A percentile compares a stretch with the other conserved stretches of the same genome.
phyloP scores from a whole-genome alignment of 2,113 vertebrate species.

The Chaenocephalus aceratus region DNA sequence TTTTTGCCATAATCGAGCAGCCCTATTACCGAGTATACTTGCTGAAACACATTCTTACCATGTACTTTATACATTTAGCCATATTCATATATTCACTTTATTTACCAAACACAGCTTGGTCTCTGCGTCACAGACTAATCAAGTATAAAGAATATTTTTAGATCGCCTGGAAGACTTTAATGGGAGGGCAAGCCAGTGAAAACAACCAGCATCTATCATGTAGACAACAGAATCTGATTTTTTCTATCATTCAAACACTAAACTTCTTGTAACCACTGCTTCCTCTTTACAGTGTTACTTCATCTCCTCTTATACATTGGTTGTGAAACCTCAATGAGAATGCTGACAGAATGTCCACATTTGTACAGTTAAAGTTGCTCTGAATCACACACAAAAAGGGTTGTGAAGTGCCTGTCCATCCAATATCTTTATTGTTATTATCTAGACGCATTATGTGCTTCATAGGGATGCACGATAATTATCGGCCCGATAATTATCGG shows the following conservation, averaged over 20 bases:
- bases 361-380: not conserved
- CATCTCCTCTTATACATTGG: not conserved
- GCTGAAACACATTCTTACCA: not conserved
- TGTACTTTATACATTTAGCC: not conserved
- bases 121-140: not conserved
- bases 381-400: not conserved
- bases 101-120: not conserved
- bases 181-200: not conserved
- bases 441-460: conserved; percentile 20
- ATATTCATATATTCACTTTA: not conserved
- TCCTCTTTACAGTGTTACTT: conserved; percentile 46
- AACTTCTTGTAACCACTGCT: conserved; percentile 29
- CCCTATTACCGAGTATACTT: not conserved
- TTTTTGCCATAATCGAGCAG: too few relatives aligned
- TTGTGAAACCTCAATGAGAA: conserved; percentile 24
- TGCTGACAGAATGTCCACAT: not conserved
- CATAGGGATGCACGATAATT: too few relatives aligned
- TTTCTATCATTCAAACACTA: not conserved
- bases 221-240: not conserved
- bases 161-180: not conserved
- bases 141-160: not conserved
- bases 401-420: not conserved
- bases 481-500: too few relatives aligned
- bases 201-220: conserved; percentile 7
- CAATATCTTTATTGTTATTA: conserved; percentile 4